Evolutionary conservation across 2,888 invertebrate genomes (phyloP), one percentile per base, ranked within the genome.

Genomic region (Hirudinaria manillensis): DNA sequence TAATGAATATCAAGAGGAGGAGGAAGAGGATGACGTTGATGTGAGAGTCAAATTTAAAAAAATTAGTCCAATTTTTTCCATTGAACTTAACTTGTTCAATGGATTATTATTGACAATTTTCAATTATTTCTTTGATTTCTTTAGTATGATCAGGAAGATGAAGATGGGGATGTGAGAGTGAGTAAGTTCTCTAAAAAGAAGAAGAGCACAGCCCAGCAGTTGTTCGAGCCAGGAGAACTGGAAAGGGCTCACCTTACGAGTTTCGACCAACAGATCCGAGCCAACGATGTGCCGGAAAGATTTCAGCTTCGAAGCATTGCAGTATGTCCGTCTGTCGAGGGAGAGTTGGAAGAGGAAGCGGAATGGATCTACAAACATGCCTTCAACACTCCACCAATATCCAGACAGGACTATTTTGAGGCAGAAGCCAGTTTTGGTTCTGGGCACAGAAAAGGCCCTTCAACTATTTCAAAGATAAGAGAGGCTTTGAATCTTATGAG

Each of bases 201-300:
- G 72, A 74, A 79, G 34, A 84, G 83, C 78, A 85, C 82, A 76
- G 85, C 84, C 34, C 85, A 82, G 81, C 85, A 86, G 77, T 91
- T 97, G 77, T 97, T 95, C 83, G 99, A 99, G 85, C 99, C 99
- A 0, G 93, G 93, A 82, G 99, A 99, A 86, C 87, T 99, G 81
- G 97, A 97, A 85, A 89, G 94, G 71, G 94, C 94, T 55, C 96
- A 95, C 83, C 93, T 98, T 83, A 96, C 97, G 0, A 94, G 97
- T 84, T 87, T 92, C 81, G 96, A 97, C 86, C 89, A 95, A 19
- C 93, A 95, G 91, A 88, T 89, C 77, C 81, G 87, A 76, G 81
- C 81, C 24, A 85, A 86, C 27, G 88, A 88, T 81, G 82, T 86
- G 77, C 88, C 88, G 2, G 88, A 88, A 80, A 81, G 88, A 76